These are phyloP conservation scores for Poeciliopsis infans DNA, from an alignment of 2,797 vertebrate genomes.

Conservation along the genomic window DNA sequence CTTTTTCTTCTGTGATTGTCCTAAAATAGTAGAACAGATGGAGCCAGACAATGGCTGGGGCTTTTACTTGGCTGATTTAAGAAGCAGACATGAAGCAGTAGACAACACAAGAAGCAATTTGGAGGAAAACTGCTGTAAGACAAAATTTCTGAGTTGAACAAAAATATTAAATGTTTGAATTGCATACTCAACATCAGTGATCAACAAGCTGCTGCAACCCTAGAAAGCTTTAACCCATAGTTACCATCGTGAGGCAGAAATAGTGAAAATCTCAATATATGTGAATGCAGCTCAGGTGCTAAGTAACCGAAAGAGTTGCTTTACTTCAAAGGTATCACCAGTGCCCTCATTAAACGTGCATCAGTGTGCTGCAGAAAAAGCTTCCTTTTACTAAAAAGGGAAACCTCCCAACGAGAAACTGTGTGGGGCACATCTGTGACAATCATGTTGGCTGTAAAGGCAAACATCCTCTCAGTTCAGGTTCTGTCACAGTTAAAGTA, in stretches of 20 bases:
- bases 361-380: neutral
- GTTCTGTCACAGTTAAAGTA: conserved; percentile 26
- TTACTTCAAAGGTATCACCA: conserved; percentile 7
- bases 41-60: neutral
- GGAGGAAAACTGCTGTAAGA: neutral
- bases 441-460: conserved; percentile 25
- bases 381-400: conserved; percentile 1
- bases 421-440: conserved; percentile 20
- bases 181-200: neutral
- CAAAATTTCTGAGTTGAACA: neutral
- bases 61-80: neutral
- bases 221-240: neutral
- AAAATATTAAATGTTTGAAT: neutral
- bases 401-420: neutral
- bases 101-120: neutral
- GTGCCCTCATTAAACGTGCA: neutral
- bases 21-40: neutral
- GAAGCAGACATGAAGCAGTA: neutral
- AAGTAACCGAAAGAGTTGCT: neutral
- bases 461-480: conserved; percentile 28
- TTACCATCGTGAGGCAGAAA: neutral
- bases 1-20: neutral
- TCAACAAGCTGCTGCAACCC: neutral
- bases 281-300: neutral
- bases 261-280: neutral